Conservation (phyloP, 2,113 vertebrate genomes). For the Sula dactylatra region DNA sequence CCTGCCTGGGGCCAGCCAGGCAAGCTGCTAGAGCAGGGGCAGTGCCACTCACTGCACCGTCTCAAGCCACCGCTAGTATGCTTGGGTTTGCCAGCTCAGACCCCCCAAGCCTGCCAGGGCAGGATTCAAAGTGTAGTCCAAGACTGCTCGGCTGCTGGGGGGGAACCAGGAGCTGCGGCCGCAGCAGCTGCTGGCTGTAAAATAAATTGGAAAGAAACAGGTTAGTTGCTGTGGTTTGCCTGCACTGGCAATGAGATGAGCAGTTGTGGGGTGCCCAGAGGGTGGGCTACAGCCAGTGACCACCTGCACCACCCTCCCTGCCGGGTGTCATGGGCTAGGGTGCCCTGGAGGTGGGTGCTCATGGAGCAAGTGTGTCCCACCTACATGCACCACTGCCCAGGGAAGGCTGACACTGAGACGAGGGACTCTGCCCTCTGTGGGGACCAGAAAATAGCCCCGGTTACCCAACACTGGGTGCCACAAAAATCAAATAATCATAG, state of each 20-base stretch:
- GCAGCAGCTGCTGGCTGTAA: neutral
- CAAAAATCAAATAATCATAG: neutral
- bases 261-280: accelerated
- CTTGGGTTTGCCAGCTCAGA: neutral
- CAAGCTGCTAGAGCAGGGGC: neutral
- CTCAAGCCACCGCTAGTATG: neutral
- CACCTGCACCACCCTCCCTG: neutral
- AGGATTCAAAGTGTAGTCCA: neutral
- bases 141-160: neutral
- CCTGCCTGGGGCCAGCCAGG: neutral
- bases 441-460: neutral
- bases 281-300: neutral
- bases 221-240: neutral
- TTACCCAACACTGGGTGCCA: accelerated
- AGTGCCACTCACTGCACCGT: neutral
- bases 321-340: neutral
- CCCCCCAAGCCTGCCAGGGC: too few relatives aligned
- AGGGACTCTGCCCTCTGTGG: neutral
- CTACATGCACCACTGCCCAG: neutral
- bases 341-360: neutral
- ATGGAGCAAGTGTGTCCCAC: accelerated
- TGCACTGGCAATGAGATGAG: neutral
- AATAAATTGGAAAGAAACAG: neutral
- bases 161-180: neutral
- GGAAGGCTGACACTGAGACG: neutral